phyloP scores from a whole-genome alignment of 2,113 vertebrate species.

The Corydoras sp. region DNA sequence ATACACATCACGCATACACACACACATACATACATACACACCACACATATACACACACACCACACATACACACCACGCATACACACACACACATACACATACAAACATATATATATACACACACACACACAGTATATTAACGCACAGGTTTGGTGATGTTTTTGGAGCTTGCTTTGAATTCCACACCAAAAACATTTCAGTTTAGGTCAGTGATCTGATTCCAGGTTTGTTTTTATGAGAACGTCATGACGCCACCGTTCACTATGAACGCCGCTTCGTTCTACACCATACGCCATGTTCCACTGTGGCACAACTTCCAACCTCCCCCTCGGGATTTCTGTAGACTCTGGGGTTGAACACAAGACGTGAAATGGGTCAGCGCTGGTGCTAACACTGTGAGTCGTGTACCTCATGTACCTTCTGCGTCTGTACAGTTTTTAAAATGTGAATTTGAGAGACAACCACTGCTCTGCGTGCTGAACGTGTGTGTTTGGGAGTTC shows the following conservation, averaged over 20 bases:
- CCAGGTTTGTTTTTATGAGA: too few relatives aligned
- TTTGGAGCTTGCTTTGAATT: too few relatives aligned
- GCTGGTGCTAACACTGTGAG: slow-evolving; percentile 31
- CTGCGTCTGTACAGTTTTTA: slow-evolving; percentile 29
- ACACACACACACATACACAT: neutral
- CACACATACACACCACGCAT: neutral
- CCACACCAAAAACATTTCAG: too few relatives aligned
- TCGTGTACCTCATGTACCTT: slow-evolving; percentile 14
- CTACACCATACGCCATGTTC: neutral
- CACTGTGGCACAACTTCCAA: neutral
- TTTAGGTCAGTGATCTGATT: too few relatives aligned
- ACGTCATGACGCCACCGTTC: too few relatives aligned
- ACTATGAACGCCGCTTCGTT: neutral
- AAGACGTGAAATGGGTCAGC: neutral
- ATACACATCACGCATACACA: too few relatives aligned
- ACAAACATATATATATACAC: too few relatives aligned
- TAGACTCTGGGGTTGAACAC: neutral
- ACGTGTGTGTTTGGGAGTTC: slow-evolving; percentile 1
- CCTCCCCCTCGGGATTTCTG: neutral
- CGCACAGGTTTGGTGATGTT: neutral
- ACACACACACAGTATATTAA: neutral
- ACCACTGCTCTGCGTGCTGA: slow-evolving; percentile 16
- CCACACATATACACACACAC: too few relatives aligned
- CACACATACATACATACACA: too few relatives aligned
- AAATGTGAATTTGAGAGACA: slow-evolving; percentile 32